phyloP scores from a whole-genome alignment of 2,113 vertebrate genomes.

The Nettapus auritus region DNA sequence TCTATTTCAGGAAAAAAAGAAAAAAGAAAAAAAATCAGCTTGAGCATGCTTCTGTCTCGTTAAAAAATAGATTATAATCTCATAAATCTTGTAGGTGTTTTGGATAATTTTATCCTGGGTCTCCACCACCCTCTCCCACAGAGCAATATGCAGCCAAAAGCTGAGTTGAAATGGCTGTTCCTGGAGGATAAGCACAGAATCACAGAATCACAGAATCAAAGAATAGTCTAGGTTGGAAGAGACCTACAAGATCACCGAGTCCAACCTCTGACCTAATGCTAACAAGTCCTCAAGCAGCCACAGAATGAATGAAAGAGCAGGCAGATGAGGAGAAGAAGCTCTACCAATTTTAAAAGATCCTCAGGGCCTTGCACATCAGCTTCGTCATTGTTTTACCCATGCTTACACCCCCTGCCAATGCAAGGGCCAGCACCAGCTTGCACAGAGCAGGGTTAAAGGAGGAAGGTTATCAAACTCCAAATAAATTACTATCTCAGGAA shows the following conservation, averaged over 20 bases:
- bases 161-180: neutral
- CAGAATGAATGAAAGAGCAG: fast-evolving
- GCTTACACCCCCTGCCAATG: fast-evolving
- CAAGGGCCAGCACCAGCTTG: neutral
- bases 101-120: constrained; percentile 23
- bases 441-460: neutral
- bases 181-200: neutral
- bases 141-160: neutral
- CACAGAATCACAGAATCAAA: too few relatives aligned
- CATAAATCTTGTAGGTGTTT: neutral
- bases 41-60: neutral
- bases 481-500: neutral
- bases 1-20: neutral
- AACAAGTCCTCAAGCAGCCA: too few relatives aligned
- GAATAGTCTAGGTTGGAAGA: too few relatives aligned
- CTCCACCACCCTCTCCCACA: neutral
- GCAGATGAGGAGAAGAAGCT: fast-evolving
- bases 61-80: neutral
- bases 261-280: too few relatives aligned
- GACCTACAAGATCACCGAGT: too few relatives aligned
- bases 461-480: neutral
- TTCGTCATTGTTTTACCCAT: neutral
- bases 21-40: neutral
- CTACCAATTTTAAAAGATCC: neutral
- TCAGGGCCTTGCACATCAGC: fast-evolving